These are phyloP conservation scores for Seira ritae DNA, from an alignment of 2,888 invertebrate genomes.

Conservation along the genomic window DNA sequence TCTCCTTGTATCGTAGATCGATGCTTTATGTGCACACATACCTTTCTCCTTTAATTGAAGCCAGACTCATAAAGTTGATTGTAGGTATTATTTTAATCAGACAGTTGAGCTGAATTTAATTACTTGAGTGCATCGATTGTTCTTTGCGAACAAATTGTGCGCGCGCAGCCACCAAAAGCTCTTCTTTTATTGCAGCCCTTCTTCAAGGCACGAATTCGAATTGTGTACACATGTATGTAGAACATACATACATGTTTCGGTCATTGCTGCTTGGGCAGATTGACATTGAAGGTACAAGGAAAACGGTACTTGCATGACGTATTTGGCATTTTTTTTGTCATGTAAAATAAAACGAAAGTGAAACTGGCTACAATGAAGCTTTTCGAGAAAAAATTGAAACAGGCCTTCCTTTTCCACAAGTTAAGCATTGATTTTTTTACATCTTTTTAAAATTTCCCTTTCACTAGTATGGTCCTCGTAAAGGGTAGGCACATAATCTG, in stretches of 20 bases:
- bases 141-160: no score
- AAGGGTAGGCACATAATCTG: no score
- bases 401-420: not conserved
- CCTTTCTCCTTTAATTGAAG: no score
- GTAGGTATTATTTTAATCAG: no score
- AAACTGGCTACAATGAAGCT: not conserved
- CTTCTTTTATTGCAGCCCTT: no score
- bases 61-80: no score
- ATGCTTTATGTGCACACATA: no score
- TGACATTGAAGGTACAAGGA: not conserved
- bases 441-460: not conserved
- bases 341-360: conserved; percentile 7
- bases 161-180: no score
- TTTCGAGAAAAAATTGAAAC: not conserved
- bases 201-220: not conserved
- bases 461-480: not conserved
- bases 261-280: not conserved
- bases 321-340: not conserved
- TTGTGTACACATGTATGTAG: not conserved
- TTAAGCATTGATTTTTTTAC: not conserved
- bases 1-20: no score
- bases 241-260: not conserved
- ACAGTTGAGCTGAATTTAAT: no score
- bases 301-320: conserved; percentile 1
- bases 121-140: no score